Base-by-base conservation (phyloP, 1,140 invertebrate species). In the Polyergus mexicanus region DNA sequence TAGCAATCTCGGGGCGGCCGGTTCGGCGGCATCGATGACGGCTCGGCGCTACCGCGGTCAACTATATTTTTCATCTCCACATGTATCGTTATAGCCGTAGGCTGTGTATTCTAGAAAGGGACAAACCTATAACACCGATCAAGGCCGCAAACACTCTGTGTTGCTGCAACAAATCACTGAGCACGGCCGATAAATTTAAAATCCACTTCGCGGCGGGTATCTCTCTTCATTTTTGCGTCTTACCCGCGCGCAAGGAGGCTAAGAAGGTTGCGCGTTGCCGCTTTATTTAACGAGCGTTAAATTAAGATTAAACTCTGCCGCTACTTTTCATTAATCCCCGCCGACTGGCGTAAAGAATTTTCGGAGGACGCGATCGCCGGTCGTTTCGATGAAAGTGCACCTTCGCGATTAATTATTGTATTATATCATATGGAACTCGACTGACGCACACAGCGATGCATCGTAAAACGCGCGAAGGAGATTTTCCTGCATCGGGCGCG, bases 381-480 rank as follows among this genome's bases (percentile, higher is more conserved):
- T 58, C 60, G 7, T 72, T 58, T 22, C 78, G 78, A 83, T 60
- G 78, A 54, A 56, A 63, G 41, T 78, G 62, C 28, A 62, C 62
- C 66, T 63, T 16, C 28, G 47, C 47, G 28, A 83, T 74, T 83
- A 76, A 86, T 83, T 72, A 81, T n/a, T 35, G 32, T 13, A 7
- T 35, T 72, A 86, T 87, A 85, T 81, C 60, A 89, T 60, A 16
- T 51, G 84, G 58, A 28, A 32, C 51, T 68, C 41, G 19, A 10
- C 13, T 71, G 54, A 84, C 69, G 71, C 62, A 68, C 35, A 16
- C 2, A 25, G 8, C 19, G 66, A 74, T 62, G 60, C 54, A 54
- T 74, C 78, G 69, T 90, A 89, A 90, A 90, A 75, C 25, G 8
- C 28, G 10, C 41, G 47, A 74, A 76, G 28, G 60, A 8, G 74